Evolutionary conservation across 92 coral and sea anemone species (phyloP), one percentile per base, ranked within the genome.

Genomic region (Pocillopora meandrina): DNA sequence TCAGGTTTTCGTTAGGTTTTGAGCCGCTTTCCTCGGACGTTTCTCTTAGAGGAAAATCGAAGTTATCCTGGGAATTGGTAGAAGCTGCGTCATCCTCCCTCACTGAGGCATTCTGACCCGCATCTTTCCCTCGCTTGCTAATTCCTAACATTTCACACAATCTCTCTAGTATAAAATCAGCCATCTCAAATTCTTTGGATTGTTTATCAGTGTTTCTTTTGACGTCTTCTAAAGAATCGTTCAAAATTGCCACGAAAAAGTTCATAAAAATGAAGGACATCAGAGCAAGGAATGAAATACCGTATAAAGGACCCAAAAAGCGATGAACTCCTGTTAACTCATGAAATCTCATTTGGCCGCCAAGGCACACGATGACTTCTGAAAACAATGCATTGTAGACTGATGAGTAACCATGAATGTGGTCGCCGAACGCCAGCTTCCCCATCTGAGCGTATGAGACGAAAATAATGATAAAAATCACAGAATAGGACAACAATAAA

Each of bases 201-300:
- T 73, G 75, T 60, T 68, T 58, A 18, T 94, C 92, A 0, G 92
- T 93, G 31, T 75, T 74, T 1, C 78, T 59, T 31, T 90, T 90
- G 15, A 92, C 92, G 65, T 87, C 89, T 19, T 85, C 89, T 65
- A 84, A 87, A 8, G 92, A 84, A 36, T 92, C 91, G 72, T 92
- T 84, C 33, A 94, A 75, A 55, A 94, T 93, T 18, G 95, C 92
- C 34, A 94, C 79, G 62, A 92, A 92, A 68, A 94, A 92, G 89
- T 94, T 94, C 34, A 94, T 68, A 49, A 94, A 87, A 35, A 92
- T 62, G 34, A 92, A 90, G 35, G 89, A 77, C 92, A 90, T 90
- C 6, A 87, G 18, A 60, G 75, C 8, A 63, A 87, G 86, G 65
- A 77, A 94, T 2, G 89, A 59, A 61, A 94, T 90, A 1, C 93